phyloP scores from a whole-genome alignment of 1,140 invertebrate species.

The Neotoxoptera formosana region DNA sequence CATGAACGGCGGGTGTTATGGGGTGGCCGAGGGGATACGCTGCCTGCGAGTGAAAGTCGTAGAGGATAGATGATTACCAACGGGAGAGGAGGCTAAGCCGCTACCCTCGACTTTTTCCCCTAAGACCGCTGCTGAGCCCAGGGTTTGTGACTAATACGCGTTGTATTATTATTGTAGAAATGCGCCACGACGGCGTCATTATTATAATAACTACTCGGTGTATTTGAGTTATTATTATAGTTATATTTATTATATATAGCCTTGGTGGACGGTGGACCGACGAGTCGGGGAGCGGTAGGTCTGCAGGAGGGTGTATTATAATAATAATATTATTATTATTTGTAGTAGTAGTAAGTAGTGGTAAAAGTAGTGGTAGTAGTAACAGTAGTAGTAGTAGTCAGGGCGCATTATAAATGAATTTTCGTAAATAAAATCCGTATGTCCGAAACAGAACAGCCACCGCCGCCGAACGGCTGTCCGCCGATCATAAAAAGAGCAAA shows the following conservation, averaged over 20 bases:
- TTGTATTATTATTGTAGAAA: constrained; percentile 46
- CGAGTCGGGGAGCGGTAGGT: too few species aligned
- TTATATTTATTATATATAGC: not conserved
- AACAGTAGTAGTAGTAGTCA: not conserved
- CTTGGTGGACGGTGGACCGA: not conserved
- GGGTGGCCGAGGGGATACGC: not conserved
- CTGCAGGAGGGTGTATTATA: not conserved
- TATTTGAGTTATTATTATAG: constrained; percentile 46
- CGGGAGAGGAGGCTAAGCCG: not conserved
- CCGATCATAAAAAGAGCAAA: constrained; percentile 23
- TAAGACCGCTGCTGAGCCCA: constrained; percentile 14
- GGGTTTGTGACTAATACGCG: constrained; percentile 46
- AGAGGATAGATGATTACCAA: constrained; percentile 45
- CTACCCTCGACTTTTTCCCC: constrained; percentile 52
- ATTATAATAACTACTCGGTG: constrained; percentile 47
- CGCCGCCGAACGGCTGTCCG: not conserved
- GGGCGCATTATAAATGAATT: constrained; percentile 53
- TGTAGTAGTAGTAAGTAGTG: not conserved
- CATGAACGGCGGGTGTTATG: not conserved
- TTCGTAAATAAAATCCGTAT: constrained; percentile 48
- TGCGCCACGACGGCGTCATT: constrained; percentile 23
- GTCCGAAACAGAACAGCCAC: constrained; percentile 50
- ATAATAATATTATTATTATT: constrained; percentile 13
- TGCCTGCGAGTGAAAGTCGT: constrained; percentile 51
- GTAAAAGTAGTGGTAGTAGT: not conserved